Evolutionary conservation across 2,113 vertebrate genomes (phyloP).

Genomic region (Theristicus caerulescens): DNA sequence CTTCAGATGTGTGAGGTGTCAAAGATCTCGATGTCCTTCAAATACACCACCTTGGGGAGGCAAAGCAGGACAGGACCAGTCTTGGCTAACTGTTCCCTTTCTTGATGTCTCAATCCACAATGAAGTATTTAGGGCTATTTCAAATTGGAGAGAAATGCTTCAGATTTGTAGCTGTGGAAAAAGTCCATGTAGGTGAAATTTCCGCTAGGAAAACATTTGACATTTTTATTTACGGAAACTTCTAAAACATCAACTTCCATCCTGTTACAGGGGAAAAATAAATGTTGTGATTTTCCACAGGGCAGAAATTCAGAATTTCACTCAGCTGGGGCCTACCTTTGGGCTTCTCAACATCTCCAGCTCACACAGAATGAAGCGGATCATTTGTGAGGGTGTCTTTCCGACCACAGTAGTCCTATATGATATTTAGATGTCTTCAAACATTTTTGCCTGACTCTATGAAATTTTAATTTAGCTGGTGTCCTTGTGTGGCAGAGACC

Average conservation of each 20-base stretch:
- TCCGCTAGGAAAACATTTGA: not conserved
- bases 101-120: not conserved
- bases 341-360: not conserved
- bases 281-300: not conserved
- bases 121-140: not conserved
- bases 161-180: not conserved
- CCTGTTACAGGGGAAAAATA: not conserved
- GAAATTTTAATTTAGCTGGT: fast-evolving
- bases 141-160: not conserved
- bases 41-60: not conserved
- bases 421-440: not conserved
- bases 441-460: not conserved
- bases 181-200: not conserved
- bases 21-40: not conserved
- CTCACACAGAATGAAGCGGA: fast-evolving
- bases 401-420: not conserved
- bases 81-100: not conserved
- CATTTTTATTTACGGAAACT: not conserved
- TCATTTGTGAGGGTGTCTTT: not conserved
- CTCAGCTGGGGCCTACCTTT: not conserved
- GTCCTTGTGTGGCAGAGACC: not conserved
- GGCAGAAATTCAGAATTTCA: not conserved
- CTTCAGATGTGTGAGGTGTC: not conserved
- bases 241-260: not conserved
- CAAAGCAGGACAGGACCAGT: not conserved